These are phyloP conservation scores for Ypsolopha sequella DNA, from an alignment of 2,888 invertebrate species.

Conservation along the genomic window DNA sequence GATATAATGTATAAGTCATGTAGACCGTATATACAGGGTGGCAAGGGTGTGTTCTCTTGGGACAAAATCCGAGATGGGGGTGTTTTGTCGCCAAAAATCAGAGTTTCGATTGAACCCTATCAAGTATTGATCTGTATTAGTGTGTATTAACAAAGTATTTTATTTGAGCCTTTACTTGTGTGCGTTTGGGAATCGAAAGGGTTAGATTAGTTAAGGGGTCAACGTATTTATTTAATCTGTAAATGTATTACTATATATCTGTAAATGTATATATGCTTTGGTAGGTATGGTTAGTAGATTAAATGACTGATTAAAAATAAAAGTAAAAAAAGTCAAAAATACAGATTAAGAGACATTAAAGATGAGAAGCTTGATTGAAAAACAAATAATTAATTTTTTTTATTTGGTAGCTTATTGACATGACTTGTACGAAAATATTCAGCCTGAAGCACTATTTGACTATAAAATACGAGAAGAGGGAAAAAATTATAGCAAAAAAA, in stretches of 20 bases:
- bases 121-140: conserved; percentile 14
- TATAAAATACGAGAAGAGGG: too few relatives aligned
- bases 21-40: conserved; percentile 15
- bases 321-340: too few relatives aligned
- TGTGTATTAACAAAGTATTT: conserved; percentile 9
- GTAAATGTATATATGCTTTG: too few relatives aligned
- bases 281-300: too few relatives aligned
- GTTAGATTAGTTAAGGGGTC: conserved; percentile 14
- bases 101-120: conserved; percentile 24
- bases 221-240: neutral
- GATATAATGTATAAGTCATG: conserved; percentile 39
- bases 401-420: too few relatives aligned
- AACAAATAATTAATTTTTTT: too few relatives aligned
- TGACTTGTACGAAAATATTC: too few relatives aligned
- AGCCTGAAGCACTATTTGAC: too few relatives aligned
- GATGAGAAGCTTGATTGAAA: too few relatives aligned
- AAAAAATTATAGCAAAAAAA: too few relatives aligned
- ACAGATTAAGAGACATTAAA: too few relatives aligned
- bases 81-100: conserved; percentile 43
- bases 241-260: neutral
- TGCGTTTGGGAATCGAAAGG: conserved; percentile 9
- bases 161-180: conserved; percentile 12
- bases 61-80: conserved; percentile 44
- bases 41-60: conserved; percentile 46
- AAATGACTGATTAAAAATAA: too few relatives aligned